A percentile compares a stretch with the other conserved stretches of the same genome.
These are phyloP conservation scores for Fratercula arctica DNA, from an alignment of 2,797 vertebrate genomes.

Conservation along the genomic window DNA sequence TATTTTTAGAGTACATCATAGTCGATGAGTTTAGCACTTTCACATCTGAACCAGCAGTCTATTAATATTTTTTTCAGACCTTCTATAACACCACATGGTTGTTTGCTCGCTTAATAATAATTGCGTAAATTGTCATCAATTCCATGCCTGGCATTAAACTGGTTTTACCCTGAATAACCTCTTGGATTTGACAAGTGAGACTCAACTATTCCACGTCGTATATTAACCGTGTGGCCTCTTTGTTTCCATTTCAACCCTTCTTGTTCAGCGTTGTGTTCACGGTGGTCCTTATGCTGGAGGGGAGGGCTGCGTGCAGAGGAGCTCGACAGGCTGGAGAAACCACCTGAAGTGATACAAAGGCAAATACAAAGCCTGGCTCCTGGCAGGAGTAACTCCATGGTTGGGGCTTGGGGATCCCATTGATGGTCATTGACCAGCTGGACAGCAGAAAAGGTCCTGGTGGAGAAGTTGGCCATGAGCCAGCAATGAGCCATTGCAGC, in stretches of 20 bases:
- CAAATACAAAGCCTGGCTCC: not conserved
- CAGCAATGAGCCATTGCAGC: not conserved
- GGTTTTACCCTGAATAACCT: slow-evolving; percentile 25
- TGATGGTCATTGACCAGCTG: not conserved
- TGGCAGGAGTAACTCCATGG: not conserved
- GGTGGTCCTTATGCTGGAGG: not conserved
- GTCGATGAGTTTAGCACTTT: slow-evolving; percentile 5
- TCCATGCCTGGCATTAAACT: not conserved
- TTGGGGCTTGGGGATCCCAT: not conserved
- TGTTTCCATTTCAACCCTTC: not conserved
- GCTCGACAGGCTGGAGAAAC: not conserved
- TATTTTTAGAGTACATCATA: slow-evolving; percentile 31
- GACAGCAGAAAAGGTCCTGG: not conserved
- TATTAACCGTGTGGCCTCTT: not conserved
- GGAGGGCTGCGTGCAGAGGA: not conserved
- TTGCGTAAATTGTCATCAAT: not conserved
- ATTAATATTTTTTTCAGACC: not conserved
- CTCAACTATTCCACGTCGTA: not conserved
- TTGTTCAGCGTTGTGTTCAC: not conserved
- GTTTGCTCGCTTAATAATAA: slow-evolving; percentile 17
- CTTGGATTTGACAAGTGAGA: not conserved
- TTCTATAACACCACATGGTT: not conserved
- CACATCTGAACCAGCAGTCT: slow-evolving; percentile 8
- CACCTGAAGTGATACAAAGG: fast-evolving
- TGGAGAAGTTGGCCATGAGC: not conserved